Evolutionary conservation across 2,797 vertebrate genomes (phyloP), one percentile per base, ranked within the genome.

Genomic region (Sebastes wilsoni): DNA sequence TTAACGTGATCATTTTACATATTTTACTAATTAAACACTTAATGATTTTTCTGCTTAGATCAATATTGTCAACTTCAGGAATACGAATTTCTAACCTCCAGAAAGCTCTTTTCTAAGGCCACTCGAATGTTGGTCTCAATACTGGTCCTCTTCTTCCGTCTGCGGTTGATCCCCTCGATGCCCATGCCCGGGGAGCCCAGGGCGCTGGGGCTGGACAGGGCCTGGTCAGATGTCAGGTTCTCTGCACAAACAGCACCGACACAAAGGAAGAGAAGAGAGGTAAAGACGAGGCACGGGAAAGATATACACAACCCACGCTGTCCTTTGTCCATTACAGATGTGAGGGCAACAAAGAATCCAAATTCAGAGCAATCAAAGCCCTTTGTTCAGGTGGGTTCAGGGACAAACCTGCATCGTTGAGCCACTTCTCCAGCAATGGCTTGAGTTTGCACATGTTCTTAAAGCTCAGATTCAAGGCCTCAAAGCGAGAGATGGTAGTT

Each of bases 361-460:
- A 7, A 59, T 59, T 14, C 28, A 64, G 20, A 22, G 42, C 34
- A 23, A 23, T 23, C 32, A 23, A 36, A 65, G 34, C 32, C n/a
- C 30, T 13, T 64, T 0, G 18, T 65, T 38, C 46, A 75, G 67
- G 77, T 23, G 46, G 87, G 93, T 66, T 94, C 69, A 94, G 92
- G 92, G 88, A 93, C 95, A 93, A 94, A 99, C 99, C 99, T 98
- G 98, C 98, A 96, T 99, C 99, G 83, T 99, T 99, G 77, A 99
- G 97, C 98, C 98, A 99, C 96, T 99, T 99, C 95, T 99, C 99
- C 94, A 99, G 94, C 95, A 99, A 96, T 82, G 99, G 99, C 96
- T 99, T 99, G 91, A 99, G 97, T 95, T 99, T 99, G 97, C 99
- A 99, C 99, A 99, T 99, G 96, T 99, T 99, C 96, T 99, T 99